phyloP scores from a whole-genome alignment of 2,888 invertebrate species.

The Trisateles emortualis region DNA sequence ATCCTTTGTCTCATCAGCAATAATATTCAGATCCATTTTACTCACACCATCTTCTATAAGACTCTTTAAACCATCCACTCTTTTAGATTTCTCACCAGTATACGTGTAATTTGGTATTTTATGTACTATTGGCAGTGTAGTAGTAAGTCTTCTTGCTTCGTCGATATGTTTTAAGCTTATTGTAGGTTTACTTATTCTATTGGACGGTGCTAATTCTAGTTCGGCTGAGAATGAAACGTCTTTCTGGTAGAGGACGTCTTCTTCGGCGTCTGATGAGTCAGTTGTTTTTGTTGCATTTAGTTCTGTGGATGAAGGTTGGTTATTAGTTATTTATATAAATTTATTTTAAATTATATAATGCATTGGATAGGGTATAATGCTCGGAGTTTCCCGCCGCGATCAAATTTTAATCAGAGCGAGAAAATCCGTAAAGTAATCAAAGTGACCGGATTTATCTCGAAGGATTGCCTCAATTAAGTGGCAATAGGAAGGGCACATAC shows the following conservation, averaged over 20 bases:
- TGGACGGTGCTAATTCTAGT: conserved; percentile 87
- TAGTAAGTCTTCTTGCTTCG: conserved; percentile 56
- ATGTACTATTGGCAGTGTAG: conserved; percentile 53
- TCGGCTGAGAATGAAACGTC: conserved; percentile 93
- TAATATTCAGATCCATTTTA: conserved; percentile 76
- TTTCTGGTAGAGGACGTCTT: conserved; percentile 92
- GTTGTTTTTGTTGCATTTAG: conserved; percentile 90
- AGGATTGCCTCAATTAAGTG: no score
- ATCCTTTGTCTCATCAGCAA: conserved; percentile 67
- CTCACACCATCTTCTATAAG: conserved; percentile 81
- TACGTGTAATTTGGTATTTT: conserved; percentile 66
- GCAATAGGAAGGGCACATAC: no score
- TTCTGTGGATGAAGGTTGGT: conserved; percentile 85
- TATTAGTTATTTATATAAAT: background rate
- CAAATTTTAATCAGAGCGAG: no score
- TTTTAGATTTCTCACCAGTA: conserved; percentile 76
- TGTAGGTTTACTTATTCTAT: conserved; percentile 75
- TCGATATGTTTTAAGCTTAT: conserved; percentile 73
- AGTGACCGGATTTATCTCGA: no score
- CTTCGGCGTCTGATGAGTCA: conserved; percentile 85
- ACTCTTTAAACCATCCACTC: conserved; percentile 75
- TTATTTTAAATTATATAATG: background rate
- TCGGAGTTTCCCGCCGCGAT: no score
- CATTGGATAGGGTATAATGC: no score
- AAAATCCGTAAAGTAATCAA: no score